These are phyloP conservation scores for Neosilurus hyrtlii DNA, from an alignment of 2,797 vertebrate species.

Conservation along the genomic window DNA sequence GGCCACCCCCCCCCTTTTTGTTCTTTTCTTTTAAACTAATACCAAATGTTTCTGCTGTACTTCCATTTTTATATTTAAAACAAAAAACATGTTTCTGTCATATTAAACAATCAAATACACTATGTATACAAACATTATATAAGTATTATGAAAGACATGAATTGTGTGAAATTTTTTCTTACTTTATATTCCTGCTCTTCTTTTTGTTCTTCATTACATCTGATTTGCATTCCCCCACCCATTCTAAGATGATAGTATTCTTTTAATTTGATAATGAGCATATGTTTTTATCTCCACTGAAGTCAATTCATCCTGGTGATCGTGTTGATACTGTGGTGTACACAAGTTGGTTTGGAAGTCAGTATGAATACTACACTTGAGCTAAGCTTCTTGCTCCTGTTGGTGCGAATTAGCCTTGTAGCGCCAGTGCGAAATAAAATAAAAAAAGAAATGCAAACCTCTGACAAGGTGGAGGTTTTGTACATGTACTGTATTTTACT, in stretches of 20 bases:
- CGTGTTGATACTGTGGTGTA: neutral
- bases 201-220: neutral
- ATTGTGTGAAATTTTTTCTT: neutral
- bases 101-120: neutral
- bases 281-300: neutral
- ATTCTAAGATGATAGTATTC: neutral
- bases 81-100: neutral
- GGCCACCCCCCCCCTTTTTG: neutral
- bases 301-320: neutral
- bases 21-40: neutral
- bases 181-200: neutral
- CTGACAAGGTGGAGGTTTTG: neutral
- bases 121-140: neutral
- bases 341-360: too few relatives aligned
- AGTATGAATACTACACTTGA: neutral
- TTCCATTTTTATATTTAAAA: neutral
- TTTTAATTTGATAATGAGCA: neutral
- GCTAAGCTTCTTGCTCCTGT: neutral
- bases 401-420: neutral
- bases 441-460: accelerated
- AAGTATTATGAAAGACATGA: neutral
- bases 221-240: neutral
- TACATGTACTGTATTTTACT: too few relatives aligned
- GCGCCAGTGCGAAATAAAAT: neutral
- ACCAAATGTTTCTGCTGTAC: neutral